These are phyloP conservation scores for Abramis brama DNA, from an alignment of 2,113 vertebrate species.

Conservation along the genomic window DNA sequence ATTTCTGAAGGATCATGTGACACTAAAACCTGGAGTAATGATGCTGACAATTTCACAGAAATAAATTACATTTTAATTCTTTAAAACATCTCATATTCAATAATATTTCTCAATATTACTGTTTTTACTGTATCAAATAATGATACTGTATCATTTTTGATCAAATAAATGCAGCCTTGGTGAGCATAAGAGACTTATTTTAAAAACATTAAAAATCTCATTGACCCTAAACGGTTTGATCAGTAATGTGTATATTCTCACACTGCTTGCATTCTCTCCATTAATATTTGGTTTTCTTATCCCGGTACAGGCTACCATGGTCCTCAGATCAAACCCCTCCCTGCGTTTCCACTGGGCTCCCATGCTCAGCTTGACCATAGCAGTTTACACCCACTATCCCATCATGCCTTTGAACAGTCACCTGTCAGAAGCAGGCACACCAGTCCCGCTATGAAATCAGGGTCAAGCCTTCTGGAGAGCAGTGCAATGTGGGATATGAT, in stretches of 20 bases:
- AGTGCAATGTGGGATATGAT: conserved; percentile 68
- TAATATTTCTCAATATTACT: not conserved
- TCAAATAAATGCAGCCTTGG: not conserved
- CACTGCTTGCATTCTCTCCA: not conserved
- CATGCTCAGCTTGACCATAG: conserved; percentile 59
- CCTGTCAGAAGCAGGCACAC: conserved; percentile 58
- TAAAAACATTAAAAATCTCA: too few species aligned
- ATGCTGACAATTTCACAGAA: not conserved
- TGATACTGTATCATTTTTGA: not conserved
- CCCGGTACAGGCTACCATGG: conserved; percentile 58
- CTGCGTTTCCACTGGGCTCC: conserved; percentile 61
- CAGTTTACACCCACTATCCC: conserved; percentile 60
- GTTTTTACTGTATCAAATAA: not conserved
- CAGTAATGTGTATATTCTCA: not conserved
- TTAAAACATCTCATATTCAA: not conserved
- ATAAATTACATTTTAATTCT: not conserved
- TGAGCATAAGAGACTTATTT: not conserved
- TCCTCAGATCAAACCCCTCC: conserved; percentile 70
- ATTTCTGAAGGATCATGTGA: not conserved
- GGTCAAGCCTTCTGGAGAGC: conserved; percentile 66
- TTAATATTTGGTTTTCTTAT: conserved; percentile 28
- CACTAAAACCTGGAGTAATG: not conserved
- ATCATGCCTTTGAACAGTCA: conserved; percentile 61
- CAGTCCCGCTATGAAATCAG: conserved; percentile 50
- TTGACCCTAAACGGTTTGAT: not conserved